Evolutionary conservation across 2,113 vertebrate genomes (phyloP), one percentile per base, ranked within the genome.

Genomic region (Channa argus): DNA sequence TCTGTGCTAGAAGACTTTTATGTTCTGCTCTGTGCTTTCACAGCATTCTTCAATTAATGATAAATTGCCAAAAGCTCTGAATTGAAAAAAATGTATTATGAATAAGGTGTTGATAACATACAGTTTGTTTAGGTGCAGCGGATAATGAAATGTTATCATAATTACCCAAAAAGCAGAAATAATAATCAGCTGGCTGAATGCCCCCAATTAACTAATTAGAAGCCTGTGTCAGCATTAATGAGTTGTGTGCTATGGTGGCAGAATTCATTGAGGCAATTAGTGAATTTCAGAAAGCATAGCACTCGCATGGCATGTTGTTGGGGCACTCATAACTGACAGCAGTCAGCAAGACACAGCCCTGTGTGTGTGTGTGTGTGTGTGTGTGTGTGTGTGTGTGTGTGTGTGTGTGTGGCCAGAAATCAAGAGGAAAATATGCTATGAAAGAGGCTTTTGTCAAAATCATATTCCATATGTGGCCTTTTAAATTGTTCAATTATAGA

Each of bases 131-230:
- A 61, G 59, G 60, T 80, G 51, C 71, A 53, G 11, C 76, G 74
- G 58, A 77, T 86, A 81, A 86, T 77, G 49, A 82, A 82, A 78
- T 65, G 60, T 83, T 72, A 65, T 83, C 55, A 51, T 49, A 43
- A 73, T 65, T 63, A 75, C 61, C 89, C 81, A 86, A 83, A 90
- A 80, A 77, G 80, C 77, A 78, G 61, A 86, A 86, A 84, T 88
- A 78, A 82, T 86, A 73, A 80, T 85, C 75, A 77, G 63, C 62
- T 76, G 63, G 72, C 79, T 85, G 62, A 70, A 74, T 80, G 74
- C 63, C 72, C 80, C 73, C 77, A 88, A 84, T 91, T 92, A 78
- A 82, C 81, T 90, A 88, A 92, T 93, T 91, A 90, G 38, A 80
- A 84, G 78, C 47, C 66, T 55, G 68, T 74, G 77, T 89, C 87